Evolutionary conservation across 1,140 invertebrate genomes (phyloP).

Genomic region (Drosophila pachea): DNA sequence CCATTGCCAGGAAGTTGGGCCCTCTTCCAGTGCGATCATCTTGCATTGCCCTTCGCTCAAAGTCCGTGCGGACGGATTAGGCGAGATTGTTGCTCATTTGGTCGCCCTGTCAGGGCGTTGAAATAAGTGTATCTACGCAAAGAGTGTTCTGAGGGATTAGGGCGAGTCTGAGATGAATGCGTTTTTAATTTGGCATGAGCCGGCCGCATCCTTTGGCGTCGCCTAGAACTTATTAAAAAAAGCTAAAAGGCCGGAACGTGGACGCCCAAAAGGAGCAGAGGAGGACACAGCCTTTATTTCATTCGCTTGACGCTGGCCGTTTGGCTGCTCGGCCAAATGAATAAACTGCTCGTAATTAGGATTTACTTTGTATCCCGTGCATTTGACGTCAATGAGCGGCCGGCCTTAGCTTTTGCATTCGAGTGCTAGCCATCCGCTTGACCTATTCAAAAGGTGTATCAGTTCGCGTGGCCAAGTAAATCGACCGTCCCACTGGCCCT

Average conservation of each 20-base stretch:
- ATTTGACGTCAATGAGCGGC: slow-evolving; percentile 21
- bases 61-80: slow-evolving; percentile 42
- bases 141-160: slow-evolving; percentile 21
- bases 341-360: slow-evolving; percentile 75
- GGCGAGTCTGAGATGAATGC: slow-evolving; percentile 58
- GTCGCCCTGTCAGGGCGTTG: neutral
- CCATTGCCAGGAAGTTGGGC: slow-evolving; percentile 21
- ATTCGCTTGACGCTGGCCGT: slow-evolving; percentile 52
- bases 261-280: slow-evolving; percentile 14
- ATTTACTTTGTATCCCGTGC: slow-evolving; percentile 67
- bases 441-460: slow-evolving; percentile 55
- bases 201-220: slow-evolving; percentile 52
- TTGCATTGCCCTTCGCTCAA: slow-evolving; percentile 18
- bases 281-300: slow-evolving; percentile 51
- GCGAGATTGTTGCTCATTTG: slow-evolving; percentile 40
- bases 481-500: neutral
- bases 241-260: slow-evolving; percentile 46
- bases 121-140: slow-evolving; percentile 17
- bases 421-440: slow-evolving; percentile 46
- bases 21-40: neutral
- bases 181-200: slow-evolving; percentile 74
- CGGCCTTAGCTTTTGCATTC: slow-evolving; percentile 22
- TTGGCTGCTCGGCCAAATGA: slow-evolving; percentile 47
- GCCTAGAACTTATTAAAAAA: slow-evolving; percentile 48
- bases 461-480: slow-evolving; percentile 36